Base-by-base conservation (phyloP, 2,888 invertebrate genomes). In the Dasysyrphus albostriatus region DNA sequence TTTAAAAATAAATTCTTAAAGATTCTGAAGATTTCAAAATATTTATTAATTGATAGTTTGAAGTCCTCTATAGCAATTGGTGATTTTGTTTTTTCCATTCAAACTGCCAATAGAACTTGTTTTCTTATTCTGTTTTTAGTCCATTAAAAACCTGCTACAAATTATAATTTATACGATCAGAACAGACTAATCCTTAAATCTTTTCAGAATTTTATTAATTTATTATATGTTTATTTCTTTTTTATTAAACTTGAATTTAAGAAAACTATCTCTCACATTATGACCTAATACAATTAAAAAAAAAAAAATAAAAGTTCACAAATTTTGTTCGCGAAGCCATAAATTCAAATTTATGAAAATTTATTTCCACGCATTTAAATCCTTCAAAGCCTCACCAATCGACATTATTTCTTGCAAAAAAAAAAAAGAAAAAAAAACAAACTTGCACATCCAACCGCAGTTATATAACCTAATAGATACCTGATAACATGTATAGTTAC, bases 281-380 rank as follows among this genome's bases (percentile, higher is more conserved):
- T 61, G 19, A 29, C 29, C 39, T 14, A 61, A 37, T 7, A 65
- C 10, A 16, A 6, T 9, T 16, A 2, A 29, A 49, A 0, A 0
- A 14, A n/a, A 29, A 34, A 47, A 12, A 29, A 34, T 34, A 67
- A 19, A 51, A 67, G 37, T 39, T 3, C 39, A 19, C 24, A 51
- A 34, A 39, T 39, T 39, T n/a, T 39, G 34, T 24, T 39, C 5
- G n/a, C 24, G 3, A 14, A 51, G 7, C 34, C 9, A 39, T 49
- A 51, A 19, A 73, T 19, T 32, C 29, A 34, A 32, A 58, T 73
- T 19, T 12, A 49, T n/a, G 12, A 6, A 73, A 49, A 51, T 51
- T 65, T 65, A 54, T 44, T 56, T 65, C 29, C 44, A 58, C 56
- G 32, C 58, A 42, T 34, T 34, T 12, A 44, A 75, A 75, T 63